phyloP scores from a whole-genome alignment of 2,888 invertebrate genomes.

The Mylabris sibirica region DNA sequence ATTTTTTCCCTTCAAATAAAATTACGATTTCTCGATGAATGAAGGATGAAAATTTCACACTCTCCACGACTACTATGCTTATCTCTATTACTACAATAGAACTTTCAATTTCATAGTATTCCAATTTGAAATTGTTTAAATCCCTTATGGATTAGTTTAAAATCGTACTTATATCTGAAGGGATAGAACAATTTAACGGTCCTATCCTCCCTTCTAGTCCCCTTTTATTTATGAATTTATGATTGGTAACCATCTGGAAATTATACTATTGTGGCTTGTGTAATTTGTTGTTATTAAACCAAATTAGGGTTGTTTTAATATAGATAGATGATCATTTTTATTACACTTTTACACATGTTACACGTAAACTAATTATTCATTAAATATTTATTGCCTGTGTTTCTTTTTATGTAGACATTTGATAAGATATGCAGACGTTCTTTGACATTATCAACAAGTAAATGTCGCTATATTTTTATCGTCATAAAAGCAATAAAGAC shows the following conservation, averaged over 20 bases:
- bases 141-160: conserved; percentile 6
- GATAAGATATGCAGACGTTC: conserved; percentile 2
- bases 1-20: neutral
- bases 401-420: neutral
- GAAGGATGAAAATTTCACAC: neutral
- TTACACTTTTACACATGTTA: neutral
- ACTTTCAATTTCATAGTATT: neutral
- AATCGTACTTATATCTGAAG: neutral
- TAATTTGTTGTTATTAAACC: conserved; percentile 7
- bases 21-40: neutral
- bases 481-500: neutral
- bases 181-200: conserved; percentile 3
- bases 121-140: neutral
- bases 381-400: neutral
- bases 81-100: neutral
- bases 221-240: neutral
- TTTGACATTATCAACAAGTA: neutral
- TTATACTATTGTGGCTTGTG: conserved; percentile 3
- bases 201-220: neutral
- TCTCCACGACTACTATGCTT: neutral
- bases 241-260: conserved; percentile 8
- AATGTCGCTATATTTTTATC: neutral
- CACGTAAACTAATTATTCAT: neutral
- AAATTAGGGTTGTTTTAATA: neutral
- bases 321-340: neutral